Evolutionary conservation across 23 tunicate species (phyloP).

Genomic region (Corella eumyota): DNA sequence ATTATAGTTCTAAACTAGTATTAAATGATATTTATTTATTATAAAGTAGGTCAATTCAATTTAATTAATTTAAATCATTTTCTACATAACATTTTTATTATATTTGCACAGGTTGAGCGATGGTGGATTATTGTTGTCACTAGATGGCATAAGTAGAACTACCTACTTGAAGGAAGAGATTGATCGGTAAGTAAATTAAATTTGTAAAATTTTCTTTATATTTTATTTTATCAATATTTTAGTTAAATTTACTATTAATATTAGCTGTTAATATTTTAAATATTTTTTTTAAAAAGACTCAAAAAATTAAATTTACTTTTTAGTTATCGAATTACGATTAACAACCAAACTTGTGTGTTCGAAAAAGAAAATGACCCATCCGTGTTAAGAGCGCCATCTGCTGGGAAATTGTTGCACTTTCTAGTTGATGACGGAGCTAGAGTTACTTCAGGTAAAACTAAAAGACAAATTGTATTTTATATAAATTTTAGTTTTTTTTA

Average conservation of each 20-base stretch:
- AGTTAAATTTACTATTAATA: too few relatives aligned
- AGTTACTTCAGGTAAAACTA: conserved; percentile 49
- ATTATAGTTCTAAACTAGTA: not conserved
- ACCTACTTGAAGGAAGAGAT: conserved; percentile 89
- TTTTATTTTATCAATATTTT: too few relatives aligned
- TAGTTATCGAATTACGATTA: conserved; percentile 91
- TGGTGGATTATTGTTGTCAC: conserved; percentile 75
- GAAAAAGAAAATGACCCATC: conserved; percentile 96
- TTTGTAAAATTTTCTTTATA: too few relatives aligned
- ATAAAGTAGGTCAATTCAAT: too few relatives aligned
- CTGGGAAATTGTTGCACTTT: conserved; percentile 81
- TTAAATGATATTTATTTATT: too few relatives aligned
- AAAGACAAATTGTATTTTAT: too few relatives aligned
- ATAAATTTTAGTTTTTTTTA: too few relatives aligned
- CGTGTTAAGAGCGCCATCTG: conserved; percentile 75
- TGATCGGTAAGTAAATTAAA: conserved; percentile 36
- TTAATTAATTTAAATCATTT: too few relatives aligned
- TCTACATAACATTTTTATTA: too few relatives aligned
- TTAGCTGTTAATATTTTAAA: too few relatives aligned
- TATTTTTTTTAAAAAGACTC: too few relatives aligned
- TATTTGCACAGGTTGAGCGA: conserved; percentile 74
- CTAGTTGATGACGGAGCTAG: conserved; percentile 88
- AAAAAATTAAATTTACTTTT: not conserved
- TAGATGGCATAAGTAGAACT: conserved; percentile 83
- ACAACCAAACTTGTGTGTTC: conserved; percentile 91